These are phyloP conservation scores for Dasyornis broadbenti DNA, from an alignment of 2,113 vertebrate species.

Conservation along the genomic window DNA sequence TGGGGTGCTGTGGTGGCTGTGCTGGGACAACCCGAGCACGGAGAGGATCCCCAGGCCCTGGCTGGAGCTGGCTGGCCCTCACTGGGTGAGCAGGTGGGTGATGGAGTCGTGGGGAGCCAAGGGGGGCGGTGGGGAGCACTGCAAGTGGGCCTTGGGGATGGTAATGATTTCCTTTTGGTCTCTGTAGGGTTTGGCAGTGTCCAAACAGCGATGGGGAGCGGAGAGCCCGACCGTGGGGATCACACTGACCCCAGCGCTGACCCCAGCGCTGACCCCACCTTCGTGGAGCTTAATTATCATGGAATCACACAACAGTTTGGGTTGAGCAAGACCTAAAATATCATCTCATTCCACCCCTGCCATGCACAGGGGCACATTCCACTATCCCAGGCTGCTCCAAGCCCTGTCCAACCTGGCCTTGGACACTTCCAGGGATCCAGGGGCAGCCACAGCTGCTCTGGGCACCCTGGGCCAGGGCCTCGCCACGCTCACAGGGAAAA, in stretches of 20 bases:
- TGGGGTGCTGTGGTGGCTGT: background rate
- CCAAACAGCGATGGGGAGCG: background rate
- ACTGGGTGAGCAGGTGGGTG: background rate
- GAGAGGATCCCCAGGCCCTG: background rate
- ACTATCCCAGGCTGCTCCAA: background rate
- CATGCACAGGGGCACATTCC: background rate
- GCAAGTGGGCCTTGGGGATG: too few species aligned
- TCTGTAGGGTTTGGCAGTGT: background rate
- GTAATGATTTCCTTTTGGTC: too few species aligned
- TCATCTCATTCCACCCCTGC: fast-evolving
- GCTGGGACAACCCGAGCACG: background rate
- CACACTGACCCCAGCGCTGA: background rate
- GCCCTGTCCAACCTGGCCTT: fast-evolving
- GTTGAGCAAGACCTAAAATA: background rate
- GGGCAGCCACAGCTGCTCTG: background rate
- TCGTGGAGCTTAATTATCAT: fast-evolving
- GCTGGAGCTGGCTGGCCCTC: background rate
- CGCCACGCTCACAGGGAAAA: fast-evolving
- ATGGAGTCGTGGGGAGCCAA: fast-evolving
- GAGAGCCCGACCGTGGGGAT: background rate
- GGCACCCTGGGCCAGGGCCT: background rate
- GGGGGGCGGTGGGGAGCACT: background rate
- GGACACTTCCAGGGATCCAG: background rate
- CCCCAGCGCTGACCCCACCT: background rate
- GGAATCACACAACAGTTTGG: too few species aligned